phyloP scores from a whole-genome alignment of 2,113 vertebrate species.

The Peromyscus californicus region DNA sequence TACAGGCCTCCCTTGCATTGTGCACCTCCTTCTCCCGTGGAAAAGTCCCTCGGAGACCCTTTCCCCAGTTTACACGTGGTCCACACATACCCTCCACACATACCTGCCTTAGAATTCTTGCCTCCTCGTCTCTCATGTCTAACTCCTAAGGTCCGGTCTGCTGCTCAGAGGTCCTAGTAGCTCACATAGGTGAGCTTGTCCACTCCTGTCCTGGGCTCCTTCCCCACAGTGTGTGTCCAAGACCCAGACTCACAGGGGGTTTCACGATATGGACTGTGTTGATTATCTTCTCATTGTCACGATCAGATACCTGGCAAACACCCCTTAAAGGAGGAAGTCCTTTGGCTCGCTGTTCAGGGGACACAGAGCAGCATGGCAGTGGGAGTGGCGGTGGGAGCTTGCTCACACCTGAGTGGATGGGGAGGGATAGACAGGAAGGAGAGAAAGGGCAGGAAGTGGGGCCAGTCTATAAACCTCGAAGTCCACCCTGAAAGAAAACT shows the following conservation, averaged over 20 bases:
- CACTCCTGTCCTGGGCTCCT: neutral
- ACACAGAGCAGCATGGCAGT: no score
- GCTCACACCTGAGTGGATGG: neutral
- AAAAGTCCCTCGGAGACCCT: fast-evolving
- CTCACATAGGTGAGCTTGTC: neutral
- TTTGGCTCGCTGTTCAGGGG: neutral
- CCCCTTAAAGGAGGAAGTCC: neutral
- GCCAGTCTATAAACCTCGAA: neutral
- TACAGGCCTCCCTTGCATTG: no score
- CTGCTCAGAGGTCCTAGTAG: neutral
- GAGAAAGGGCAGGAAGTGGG: neutral
- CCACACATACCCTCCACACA: neutral
- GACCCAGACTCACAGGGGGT: neutral
- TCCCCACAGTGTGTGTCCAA: neutral
- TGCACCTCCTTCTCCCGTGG: neutral
- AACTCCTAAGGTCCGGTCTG: neutral
- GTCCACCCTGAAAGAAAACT: neutral
- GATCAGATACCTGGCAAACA: neutral
- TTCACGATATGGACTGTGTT: neutral
- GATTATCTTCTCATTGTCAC: neutral
- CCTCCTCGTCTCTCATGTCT: neutral
- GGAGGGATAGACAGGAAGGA: neutral
- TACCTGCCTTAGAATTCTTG: neutral
- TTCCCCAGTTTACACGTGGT: neutral
- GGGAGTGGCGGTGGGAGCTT: neutral